Evolutionary conservation across 2,888 invertebrate species (phyloP).

Genomic region (Megastigmus dorsalis): DNA sequence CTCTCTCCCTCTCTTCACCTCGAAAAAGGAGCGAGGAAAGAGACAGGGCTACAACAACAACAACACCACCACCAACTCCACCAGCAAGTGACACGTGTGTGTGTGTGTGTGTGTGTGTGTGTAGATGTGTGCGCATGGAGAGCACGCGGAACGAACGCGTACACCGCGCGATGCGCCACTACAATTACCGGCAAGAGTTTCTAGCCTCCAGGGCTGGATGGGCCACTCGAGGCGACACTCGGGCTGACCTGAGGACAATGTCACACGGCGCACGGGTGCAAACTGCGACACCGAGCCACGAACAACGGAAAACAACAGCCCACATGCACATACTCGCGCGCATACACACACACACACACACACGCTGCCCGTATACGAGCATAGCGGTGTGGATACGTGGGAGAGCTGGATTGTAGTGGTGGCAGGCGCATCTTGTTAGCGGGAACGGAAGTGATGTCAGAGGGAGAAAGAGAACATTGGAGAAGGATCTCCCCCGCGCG

Average conservation of each 20-base stretch:
- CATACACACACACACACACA: conserved; percentile 36
- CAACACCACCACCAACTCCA: no score
- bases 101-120: no score
- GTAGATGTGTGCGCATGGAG: not conserved
- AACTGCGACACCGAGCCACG: conserved; percentile 44
- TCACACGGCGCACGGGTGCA: conserved; percentile 49
- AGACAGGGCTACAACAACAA: not conserved
- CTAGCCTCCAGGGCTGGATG: conserved; percentile 60
- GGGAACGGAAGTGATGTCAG: not conserved
- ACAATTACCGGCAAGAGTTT: conserved; percentile 69
- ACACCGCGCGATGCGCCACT: conserved; percentile 63
- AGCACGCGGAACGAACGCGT: conserved; percentile 36
- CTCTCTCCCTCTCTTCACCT: no score
- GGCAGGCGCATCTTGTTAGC: conserved; percentile 68
- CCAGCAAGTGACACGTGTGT: no score
- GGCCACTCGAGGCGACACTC: conserved; percentile 61
- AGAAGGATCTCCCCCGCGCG: not conserved
- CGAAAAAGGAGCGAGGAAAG: not conserved
- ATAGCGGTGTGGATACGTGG: no score
- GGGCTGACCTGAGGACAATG: conserved; percentile 64
- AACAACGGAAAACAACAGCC: conserved; percentile 17
- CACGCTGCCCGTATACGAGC: conserved; percentile 13
- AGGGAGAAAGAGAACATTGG: not conserved
- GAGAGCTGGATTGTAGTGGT: not conserved
- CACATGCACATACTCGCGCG: not conserved